These are phyloP conservation scores for Molanna angustata DNA, from an alignment of 2,888 invertebrate species.

Conservation along the genomic window DNA sequence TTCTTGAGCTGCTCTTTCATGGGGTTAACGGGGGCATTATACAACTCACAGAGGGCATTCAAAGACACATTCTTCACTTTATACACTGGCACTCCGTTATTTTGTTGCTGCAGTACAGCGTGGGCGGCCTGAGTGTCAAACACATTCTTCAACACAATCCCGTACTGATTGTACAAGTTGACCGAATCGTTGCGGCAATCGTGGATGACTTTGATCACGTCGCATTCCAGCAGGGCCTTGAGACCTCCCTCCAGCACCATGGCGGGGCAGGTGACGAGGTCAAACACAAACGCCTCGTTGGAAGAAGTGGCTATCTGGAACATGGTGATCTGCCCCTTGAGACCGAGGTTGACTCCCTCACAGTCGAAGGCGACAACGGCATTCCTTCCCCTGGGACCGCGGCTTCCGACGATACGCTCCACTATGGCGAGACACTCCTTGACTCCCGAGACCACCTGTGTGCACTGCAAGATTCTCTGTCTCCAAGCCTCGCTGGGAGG, in stretches of 20 bases:
- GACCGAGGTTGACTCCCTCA: conserved; percentile 89
- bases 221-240: conserved; percentile 75
- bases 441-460: conserved; percentile 75
- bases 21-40: conserved; percentile 84
- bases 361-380: conserved; percentile 83
- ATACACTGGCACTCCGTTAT: conserved; percentile 86
- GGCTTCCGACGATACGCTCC: conserved; percentile 66
- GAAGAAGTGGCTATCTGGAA: conserved; percentile 80
- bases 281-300: conserved; percentile 84
- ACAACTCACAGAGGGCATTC: conserved; percentile 86
- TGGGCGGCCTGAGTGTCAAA: conserved; percentile 95
- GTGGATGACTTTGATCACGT: conserved; percentile 86
- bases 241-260: conserved; percentile 77
- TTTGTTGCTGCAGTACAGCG: conserved; percentile 86
- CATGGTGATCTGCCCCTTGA: conserved; percentile 83
- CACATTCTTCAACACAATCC: conserved; percentile 77
- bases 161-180: conserved; percentile 82
- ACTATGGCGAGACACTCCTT: conserved; percentile 76
- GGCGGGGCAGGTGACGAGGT: conserved; percentile 79
- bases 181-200: conserved; percentile 91
- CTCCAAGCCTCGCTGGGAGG: conserved; percentile 74
- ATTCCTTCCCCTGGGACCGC: conserved; percentile 44
- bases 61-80: conserved; percentile 92
- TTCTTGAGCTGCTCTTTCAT: conserved; percentile 88
- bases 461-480: conserved; percentile 75